phyloP scores from a whole-genome alignment of 2,113 vertebrate species.

The Empidonax alnorum region DNA sequence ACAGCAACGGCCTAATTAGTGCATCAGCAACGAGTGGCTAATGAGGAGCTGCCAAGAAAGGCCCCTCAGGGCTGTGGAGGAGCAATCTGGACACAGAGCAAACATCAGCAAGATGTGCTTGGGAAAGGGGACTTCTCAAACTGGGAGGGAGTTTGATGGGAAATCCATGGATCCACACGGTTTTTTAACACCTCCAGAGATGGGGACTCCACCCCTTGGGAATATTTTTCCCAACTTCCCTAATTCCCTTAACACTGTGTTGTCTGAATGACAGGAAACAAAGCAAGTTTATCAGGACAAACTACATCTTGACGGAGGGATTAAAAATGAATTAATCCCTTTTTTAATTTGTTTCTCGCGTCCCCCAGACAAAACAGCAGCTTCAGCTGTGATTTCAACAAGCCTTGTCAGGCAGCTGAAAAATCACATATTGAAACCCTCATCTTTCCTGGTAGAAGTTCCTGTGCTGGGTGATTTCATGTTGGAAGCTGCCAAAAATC shows the following conservation, averaged over 20 bases:
- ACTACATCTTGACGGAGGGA: background rate
- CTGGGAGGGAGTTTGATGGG: background rate
- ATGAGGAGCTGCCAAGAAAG: background rate
- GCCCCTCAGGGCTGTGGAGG: background rate
- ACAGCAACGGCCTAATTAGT: background rate
- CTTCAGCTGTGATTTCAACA: background rate
- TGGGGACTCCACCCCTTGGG: rapidly evolving
- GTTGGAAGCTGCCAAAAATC: background rate
- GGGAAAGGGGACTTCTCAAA: background rate
- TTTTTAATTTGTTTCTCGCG: background rate
- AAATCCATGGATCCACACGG: rapidly evolving
- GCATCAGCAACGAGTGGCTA: background rate
- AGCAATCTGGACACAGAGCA: background rate
- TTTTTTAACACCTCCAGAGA: background rate
- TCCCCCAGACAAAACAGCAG: background rate
- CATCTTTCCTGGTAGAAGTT: background rate
- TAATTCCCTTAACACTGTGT: background rate
- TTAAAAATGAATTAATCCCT: background rate
- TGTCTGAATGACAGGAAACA: background rate
- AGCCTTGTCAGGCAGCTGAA: background rate
- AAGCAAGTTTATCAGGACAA: background rate
- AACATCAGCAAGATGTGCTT: rapidly evolving
- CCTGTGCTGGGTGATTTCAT: background rate
- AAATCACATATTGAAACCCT: background rate
- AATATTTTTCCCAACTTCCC: background rate